phyloP scores from a whole-genome alignment of 2,888 invertebrate species.

The Chrysolina oricalcia region DNA sequence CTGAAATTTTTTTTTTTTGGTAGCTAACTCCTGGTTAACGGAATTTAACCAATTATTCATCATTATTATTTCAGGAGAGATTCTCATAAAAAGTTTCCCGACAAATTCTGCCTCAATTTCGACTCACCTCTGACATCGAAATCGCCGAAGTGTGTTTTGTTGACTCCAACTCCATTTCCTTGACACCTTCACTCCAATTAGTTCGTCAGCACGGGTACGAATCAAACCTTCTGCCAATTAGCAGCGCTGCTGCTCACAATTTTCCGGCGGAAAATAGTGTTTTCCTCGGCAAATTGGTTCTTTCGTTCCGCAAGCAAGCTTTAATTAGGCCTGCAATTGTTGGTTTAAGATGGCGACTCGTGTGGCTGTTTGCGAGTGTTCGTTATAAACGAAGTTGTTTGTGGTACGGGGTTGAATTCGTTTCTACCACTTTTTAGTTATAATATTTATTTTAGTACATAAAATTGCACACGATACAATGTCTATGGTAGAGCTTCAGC shows the following conservation, averaged over 20 bases:
- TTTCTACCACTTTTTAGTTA: too few relatives aligned
- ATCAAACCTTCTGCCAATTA: conserved; percentile 31
- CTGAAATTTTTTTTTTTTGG: too few relatives aligned
- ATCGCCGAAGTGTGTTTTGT: not conserved
- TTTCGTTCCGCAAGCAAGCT: conserved; percentile 3
- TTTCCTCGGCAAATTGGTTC: conserved; percentile 22
- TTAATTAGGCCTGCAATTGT: conserved; percentile 21
- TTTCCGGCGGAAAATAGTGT: conserved; percentile 16
- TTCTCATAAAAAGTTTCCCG: too few relatives aligned
- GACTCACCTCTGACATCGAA: not conserved
- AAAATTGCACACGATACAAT: too few relatives aligned
- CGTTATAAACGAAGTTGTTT: not conserved
- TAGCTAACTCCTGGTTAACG: too few relatives aligned
- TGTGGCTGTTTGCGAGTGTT: conserved; percentile 12
- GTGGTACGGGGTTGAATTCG: not conserved
- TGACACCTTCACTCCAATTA: conserved; percentile 34
- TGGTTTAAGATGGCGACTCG: conserved; percentile 11
- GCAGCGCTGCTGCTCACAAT: conserved; percentile 24
- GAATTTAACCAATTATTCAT: too few relatives aligned
- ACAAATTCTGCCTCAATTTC: not conserved
- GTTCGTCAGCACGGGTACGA: conserved; percentile 21
- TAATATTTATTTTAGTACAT: too few relatives aligned
- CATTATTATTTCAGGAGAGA: too few relatives aligned
- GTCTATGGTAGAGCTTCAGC: too few relatives aligned
- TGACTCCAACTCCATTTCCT: conserved; percentile 15